Base-by-base conservation (phyloP, 2,888 invertebrate species). In the Yponomeuta malinellus region DNA sequence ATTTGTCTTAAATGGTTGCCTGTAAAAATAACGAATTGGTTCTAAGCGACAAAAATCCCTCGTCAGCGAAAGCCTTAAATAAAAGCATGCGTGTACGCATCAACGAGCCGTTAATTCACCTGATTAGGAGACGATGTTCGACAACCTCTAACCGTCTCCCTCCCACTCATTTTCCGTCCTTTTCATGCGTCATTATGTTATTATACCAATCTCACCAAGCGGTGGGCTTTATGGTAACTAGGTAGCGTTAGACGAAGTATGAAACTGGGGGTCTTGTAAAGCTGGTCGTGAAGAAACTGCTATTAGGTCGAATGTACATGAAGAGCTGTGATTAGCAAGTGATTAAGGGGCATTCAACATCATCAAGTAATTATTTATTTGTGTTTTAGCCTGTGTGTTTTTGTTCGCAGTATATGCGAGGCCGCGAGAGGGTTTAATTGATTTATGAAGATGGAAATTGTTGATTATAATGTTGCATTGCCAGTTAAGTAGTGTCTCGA, bases 301-400 rank as follows among this genome's bases (percentile, higher is more conserved):
- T 59, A 59, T 90, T 89, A 90, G 82, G 76, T 76, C 74, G 76
- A 79, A 79, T 79, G 80, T 79, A 80, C 83, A 82, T 83, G 84
- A 85, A 88, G 85, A 85, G 82, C 86, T 81, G 87, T 90, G 89
- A 90, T 90, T 90, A 90, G 89, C 89, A 83, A 83, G 83, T 89
- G 88, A 90, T 90, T 90, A 90, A 85, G 88, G 83, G 81, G 84
- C 89, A 89, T 90, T 89, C 90, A 87, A 86, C 84, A 85, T 90
- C 89, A 90, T 90, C 89, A 87, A 86, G 88, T 88, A 88, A 89
- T 90, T 90, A 90, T 90, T 90, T 90, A 90, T 90, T 90, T 90
- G 87, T 90, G 89, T 89, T 90, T 86, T 87, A 85, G 83, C 52
- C 86, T 79, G 77, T 84, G 83, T 87, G 90, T 89, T 90, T 89